Percentiles rank a stretch among this genome's conserved stretches.
phyloP scores from a whole-genome alignment of 2,888 invertebrate genomes.

The Entomobrya proxima region DNA sequence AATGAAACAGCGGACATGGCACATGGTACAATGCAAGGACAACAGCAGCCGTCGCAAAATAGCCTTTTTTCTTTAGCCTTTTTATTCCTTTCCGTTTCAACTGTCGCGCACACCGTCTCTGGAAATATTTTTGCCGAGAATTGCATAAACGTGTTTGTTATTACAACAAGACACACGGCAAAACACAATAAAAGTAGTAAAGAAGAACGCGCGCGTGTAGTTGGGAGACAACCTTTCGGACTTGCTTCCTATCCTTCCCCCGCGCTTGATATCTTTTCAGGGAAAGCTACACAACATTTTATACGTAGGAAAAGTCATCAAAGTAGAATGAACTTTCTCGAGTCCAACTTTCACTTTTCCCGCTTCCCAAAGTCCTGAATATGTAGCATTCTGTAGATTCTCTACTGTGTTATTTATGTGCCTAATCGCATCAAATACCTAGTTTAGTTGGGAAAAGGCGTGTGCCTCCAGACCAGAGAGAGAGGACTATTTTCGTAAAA shows the following conservation, averaged over 20 bases:
- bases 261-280: not conserved
- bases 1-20: no score
- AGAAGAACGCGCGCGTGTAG: not conserved
- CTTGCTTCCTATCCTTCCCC: not conserved
- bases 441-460: no score
- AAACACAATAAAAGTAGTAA: not conserved
- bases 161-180: not conserved
- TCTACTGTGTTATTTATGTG: not conserved
- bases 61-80: no score
- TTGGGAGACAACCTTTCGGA: not conserved
- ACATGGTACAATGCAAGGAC: no score
- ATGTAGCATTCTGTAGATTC: not conserved
- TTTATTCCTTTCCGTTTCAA: not conserved
- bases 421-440: no score
- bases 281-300: no score
- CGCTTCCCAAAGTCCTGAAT: not conserved
- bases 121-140: not conserved
- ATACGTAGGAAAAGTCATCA: slow-evolving; percentile 19
- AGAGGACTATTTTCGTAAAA: no score
- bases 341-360: not conserved
- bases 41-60: no score
- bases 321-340: slow-evolving; percentile 39
- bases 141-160: not conserved
- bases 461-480: no score
- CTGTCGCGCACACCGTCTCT: not conserved